Conservation (phyloP, 2,113 vertebrate genomes). For the Gopherus flavomarginatus region DNA sequence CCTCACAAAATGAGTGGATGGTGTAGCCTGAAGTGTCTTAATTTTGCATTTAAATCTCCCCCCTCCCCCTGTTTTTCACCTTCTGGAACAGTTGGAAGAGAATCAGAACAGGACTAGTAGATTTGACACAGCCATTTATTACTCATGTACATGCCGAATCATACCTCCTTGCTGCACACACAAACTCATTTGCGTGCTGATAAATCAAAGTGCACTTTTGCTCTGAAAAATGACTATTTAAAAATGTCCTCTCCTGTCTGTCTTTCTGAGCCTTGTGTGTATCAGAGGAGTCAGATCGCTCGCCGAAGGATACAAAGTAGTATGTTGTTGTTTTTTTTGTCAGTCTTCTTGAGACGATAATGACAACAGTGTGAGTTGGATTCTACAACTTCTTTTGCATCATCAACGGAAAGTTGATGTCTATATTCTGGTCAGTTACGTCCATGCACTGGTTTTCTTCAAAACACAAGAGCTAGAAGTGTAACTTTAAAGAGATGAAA, state of each 20-base stretch:
- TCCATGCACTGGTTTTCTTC: not conserved
- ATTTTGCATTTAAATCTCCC: not conserved
- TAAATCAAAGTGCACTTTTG: conserved; percentile 23
- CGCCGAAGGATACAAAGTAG: not conserved
- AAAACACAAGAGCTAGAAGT: not conserved
- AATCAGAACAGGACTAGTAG: not conserved
- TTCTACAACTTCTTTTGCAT: not conserved
- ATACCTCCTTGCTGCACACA: not conserved
- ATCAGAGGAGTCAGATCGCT: not conserved
- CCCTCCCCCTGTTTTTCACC: not conserved
- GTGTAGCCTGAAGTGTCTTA: fast-evolving
- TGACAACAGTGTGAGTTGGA: not conserved
- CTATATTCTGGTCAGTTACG: not conserved
- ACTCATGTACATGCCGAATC: fast-evolving
- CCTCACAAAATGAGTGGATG: not conserved
- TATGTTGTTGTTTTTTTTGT: not conserved
- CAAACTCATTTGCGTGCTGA: not conserved
- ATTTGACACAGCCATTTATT: not conserved
- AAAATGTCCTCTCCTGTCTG: not conserved
- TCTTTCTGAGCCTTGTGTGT: not conserved
- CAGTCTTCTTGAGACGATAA: not conserved
- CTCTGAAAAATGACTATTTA: not conserved
- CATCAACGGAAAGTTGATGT: fast-evolving
- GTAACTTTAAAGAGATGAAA: not conserved
- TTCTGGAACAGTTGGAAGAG: not conserved